Evolutionary conservation across 2,113 vertebrate species (phyloP).

Genomic region (Falco punctatus): DNA sequence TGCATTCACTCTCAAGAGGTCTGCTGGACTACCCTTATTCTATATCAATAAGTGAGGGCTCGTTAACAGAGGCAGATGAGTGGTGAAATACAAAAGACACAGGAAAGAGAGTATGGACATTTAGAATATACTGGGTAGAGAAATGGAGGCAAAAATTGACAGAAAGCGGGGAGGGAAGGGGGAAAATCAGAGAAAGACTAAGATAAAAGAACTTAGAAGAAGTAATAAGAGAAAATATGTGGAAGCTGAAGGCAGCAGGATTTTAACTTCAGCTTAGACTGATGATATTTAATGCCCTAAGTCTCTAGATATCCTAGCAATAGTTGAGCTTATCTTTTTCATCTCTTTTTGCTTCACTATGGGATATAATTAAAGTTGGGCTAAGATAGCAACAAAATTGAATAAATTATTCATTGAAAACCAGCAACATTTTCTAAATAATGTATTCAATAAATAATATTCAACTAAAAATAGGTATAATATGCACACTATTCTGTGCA

Average conservation of each 20-base stretch:
- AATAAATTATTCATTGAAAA: constrained; percentile 51
- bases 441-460: not conserved
- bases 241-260: not conserved
- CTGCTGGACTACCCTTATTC: not conserved
- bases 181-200: not conserved
- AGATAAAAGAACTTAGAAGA: not conserved
- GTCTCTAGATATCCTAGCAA: not conserved
- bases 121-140: not conserved
- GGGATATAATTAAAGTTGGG: constrained; percentile 37
- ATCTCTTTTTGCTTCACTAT: not conserved
- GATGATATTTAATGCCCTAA: not conserved
- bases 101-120: not conserved
- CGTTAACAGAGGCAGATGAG: not conserved
- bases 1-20: not conserved
- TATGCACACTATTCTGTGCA: not conserved
- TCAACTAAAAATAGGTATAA: constrained; percentile 2
- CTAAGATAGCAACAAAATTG: constrained; percentile 25
- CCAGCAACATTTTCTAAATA: constrained; percentile 28
- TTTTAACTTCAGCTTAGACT: not conserved
- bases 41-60: not conserved
- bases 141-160: not conserved
- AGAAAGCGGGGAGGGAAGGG: not conserved
- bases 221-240: not conserved
- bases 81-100: not conserved
- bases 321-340: not conserved